Conservation (phyloP, 2,888 invertebrate species). For the Phengaris alcon region DNA sequence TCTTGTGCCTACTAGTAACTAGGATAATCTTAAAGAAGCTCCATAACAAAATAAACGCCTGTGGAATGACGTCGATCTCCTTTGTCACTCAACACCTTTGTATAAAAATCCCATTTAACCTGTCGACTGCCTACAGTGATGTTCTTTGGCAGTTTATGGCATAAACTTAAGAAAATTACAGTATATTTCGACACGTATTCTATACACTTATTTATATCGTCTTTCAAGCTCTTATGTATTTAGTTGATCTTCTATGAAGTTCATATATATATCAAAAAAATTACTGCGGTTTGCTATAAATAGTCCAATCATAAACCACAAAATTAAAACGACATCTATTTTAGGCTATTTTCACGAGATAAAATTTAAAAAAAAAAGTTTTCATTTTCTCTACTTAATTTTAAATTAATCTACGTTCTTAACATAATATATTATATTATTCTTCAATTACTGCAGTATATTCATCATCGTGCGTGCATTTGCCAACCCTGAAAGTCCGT, state of each 20-base stretch:
- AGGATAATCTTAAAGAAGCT: not conserved
- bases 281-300: not conserved
- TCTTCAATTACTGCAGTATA: not conserved
- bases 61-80: constrained; percentile 4
- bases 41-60: not conserved
- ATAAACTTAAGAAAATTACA: not conserved
- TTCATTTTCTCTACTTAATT: too few relatives aligned
- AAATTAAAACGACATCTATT: not conserved
- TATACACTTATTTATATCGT: too few relatives aligned
- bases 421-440: too few relatives aligned
- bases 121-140: not conserved
- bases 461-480: not conserved
- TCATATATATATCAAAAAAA: not conserved
- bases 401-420: too few relatives aligned
- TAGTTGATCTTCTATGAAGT: too few relatives aligned
- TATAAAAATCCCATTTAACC: not conserved
- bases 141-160: not conserved
- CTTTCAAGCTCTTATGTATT: too few relatives aligned
- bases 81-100: not conserved
- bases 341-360: too few relatives aligned
- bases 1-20: not conserved
- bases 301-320: not conserved
- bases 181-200: too few relatives aligned
- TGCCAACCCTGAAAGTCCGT: not conserved
- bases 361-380: too few relatives aligned